Base-by-base conservation (phyloP, 1,140 invertebrate species). In the Drosophila murphyi region DNA sequence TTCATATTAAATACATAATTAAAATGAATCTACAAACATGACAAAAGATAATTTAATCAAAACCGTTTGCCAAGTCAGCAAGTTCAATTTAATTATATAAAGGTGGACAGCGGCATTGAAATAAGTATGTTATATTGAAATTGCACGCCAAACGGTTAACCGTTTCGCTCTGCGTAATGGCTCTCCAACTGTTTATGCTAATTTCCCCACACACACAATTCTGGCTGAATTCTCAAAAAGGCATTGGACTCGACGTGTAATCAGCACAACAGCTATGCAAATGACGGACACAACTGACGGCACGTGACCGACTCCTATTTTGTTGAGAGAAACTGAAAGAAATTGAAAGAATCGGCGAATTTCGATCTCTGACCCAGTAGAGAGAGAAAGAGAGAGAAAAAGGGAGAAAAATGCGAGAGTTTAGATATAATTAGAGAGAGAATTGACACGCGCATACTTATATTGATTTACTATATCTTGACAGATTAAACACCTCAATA, bases 241-340 rank as follows among this genome's bases (percentile, higher is more conserved):
- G 55, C 71, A 69, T 61, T 69, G 64, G 56, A 73, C 71, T 73
- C 20, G 34, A 20, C 3, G 3, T 48, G 41, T 39, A 57, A 62
- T 70, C 64, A 57, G 51, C 37, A 20, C 39, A 64, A 55, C 4
- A 29, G 12, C 67, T 7, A 41, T 50, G 52, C 5, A 50, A 60
- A 68, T 57, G 57, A 60, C 32, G 41, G 20, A 12, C 7, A 39
- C 51, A 57, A 61, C 34, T 52, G 32, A 61, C 67, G 56, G 60
- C 72, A 78, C 72, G 76, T 75, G 76, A 78, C 35, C 37, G 61
- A 6, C 48, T 45, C 32, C n/a, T 48, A 1, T 51, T 55, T 55
- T 48, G 20, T 41, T 31, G 4, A 57, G 7, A 10, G 6, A 37
- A 50, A 37, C 35, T 28, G 32, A 59, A 12, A 37, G 41, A 48